These are phyloP conservation scores for Parapsyche elsis DNA, from an alignment of 1,140 invertebrate genomes.

Conservation along the genomic window DNA sequence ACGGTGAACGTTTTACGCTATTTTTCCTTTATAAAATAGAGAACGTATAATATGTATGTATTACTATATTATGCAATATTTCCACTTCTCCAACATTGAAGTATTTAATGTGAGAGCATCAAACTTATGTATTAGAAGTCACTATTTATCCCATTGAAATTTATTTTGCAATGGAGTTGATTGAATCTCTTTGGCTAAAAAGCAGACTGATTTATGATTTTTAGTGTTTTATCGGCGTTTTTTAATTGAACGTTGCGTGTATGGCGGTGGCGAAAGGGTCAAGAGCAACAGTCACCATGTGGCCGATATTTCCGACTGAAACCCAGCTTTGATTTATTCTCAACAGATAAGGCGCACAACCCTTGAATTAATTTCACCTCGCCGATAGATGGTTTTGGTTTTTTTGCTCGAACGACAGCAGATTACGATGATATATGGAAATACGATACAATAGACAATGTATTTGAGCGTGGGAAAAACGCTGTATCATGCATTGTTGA, in stretches of 20 bases:
- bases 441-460: not conserved
- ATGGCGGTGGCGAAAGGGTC: not conserved
- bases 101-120: no score
- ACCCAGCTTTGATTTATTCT: constrained; percentile 10
- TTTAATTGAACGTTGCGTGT: not conserved
- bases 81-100: no score
- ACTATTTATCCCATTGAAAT: no score
- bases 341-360: constrained; percentile 15
- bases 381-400: not conserved
- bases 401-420: not conserved
- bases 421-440: not conserved
- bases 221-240: not conserved
- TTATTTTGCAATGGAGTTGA: no score
- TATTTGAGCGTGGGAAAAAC: not conserved
- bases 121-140: no score
- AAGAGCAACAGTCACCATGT: constrained; percentile 5
- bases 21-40: no score
- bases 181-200: no score
- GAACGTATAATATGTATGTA: no score
- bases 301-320: not conserved
- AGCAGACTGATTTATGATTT: no score
- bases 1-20: not conserved
- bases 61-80: no score
- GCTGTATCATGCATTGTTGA: no score
- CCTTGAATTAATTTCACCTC: constrained; percentile 12